These are phyloP conservation scores for Propithecus coquereli DNA, from an alignment of 2,113 vertebrate genomes.

Conservation along the genomic window DNA sequence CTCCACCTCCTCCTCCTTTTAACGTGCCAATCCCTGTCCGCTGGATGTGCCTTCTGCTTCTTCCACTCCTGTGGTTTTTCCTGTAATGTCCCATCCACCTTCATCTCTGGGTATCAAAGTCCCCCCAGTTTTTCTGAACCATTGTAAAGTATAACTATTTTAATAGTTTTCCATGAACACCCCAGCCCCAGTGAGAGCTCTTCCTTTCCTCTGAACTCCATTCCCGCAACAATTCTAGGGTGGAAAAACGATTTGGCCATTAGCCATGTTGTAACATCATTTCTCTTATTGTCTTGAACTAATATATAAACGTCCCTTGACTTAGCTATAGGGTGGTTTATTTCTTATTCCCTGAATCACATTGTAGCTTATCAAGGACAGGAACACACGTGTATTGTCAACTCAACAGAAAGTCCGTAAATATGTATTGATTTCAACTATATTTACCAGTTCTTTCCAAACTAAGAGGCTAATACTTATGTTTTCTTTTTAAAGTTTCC, in stretches of 20 bases:
- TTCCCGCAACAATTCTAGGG: background rate
- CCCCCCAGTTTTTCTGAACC: background rate
- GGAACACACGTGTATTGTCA: background rate
- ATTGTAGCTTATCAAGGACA: background rate
- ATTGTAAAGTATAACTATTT: background rate
- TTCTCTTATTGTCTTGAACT: background rate
- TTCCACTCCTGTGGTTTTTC: no score
- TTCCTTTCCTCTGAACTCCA: background rate
- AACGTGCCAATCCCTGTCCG: rapidly evolving
- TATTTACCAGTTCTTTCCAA: background rate
- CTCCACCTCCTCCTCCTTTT: background rate
- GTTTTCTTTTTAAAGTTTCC: background rate
- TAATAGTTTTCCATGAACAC: background rate
- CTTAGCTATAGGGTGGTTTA: background rate
- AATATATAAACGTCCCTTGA: background rate
- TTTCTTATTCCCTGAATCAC: background rate
- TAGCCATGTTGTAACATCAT: background rate
- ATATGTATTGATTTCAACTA: background rate
- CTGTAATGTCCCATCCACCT: background rate
- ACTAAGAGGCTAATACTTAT: background rate
- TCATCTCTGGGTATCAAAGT: background rate
- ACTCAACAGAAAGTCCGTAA: background rate
- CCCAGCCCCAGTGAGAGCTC: background rate
- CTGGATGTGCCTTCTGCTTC: background rate
- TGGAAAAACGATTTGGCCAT: background rate